Evolutionary conservation across 2,113 vertebrate genomes (phyloP), one percentile per base, ranked within the genome.

Genomic region (Pogona vitticeps): DNA sequence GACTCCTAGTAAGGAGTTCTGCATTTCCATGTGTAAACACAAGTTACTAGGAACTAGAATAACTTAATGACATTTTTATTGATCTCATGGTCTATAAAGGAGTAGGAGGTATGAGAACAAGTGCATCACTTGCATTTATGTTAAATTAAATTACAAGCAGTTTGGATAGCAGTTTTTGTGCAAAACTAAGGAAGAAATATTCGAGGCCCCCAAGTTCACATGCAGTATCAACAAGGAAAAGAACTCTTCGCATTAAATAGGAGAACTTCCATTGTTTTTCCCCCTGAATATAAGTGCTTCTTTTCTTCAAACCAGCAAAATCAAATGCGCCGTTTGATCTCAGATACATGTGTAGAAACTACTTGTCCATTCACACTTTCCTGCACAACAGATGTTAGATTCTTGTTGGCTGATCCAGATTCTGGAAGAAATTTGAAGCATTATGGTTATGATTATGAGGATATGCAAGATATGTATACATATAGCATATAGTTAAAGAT

Each of bases 291-390:
- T 61, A 93, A 93, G 65, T 81, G 59, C 31, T 59, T 85, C 18
- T 31, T 76, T 91, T 89, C 91, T 88, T 93, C 71, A 89, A 88
- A n/a, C 71, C 83, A 76, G 77, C 85, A 23, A 6, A 31, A 33
- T 97, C 92, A 96, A 0, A 56, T 71, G 7, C 94, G 93, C 28
- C 96, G 96, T 88, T 97, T 96, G 90, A 98, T 98, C 92, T 98
- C 97, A 77, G 97, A 95, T 95, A 97, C 94, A 97, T 94, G 97
- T 89, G 96, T 98, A 85, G 97, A 97, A 40, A 99, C 96, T 93
- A 99, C 95, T 91, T 98, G 98, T 86, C 98, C 98, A 0, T 98
- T 97, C 90, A 99, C 91, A 4, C 96, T 96, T 87, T 98, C 98
- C 65, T 97, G 97, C 7, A 97, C 98, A 85, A 99, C 98, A 0